Conservation (phyloP, 2,113 vertebrate genomes). For the Pungitius pungitius region DNA sequence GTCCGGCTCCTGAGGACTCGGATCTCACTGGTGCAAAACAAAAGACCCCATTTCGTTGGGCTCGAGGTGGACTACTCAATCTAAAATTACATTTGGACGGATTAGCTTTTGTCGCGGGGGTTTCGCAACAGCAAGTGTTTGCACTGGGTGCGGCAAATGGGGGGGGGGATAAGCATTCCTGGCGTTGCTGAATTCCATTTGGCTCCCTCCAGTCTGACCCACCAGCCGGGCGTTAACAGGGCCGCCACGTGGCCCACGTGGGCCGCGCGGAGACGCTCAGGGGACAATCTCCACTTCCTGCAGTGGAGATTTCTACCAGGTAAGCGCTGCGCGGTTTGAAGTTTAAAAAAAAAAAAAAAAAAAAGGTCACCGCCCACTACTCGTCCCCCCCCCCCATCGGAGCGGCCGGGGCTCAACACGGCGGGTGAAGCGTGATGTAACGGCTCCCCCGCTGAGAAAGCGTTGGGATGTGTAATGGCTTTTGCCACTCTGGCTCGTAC, state of each 20-base stretch:
- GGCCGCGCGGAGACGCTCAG: conserved; percentile 36
- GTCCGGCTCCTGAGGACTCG: neutral
- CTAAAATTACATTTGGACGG: conserved; percentile 1
- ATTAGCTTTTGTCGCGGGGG: conserved; percentile 18
- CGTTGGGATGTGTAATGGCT: conserved; percentile 62
- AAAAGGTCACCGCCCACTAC: conserved; percentile 13
- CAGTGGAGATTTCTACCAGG: conserved; percentile 29
- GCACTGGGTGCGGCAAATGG: conserved; percentile 39
- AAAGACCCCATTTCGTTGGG: neutral
- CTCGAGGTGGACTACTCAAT: neutral
- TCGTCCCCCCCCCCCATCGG: conserved; percentile 52
- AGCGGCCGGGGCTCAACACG: conserved; percentile 59
- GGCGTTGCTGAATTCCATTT: conserved; percentile 64
- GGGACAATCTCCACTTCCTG: conserved; percentile 22
- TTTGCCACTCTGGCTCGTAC: conserved; percentile 58
- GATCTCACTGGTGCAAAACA: neutral
- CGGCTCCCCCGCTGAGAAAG: conserved; percentile 63
- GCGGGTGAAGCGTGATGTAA: conserved; percentile 64
- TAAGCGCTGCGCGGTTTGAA: conserved; percentile 50
- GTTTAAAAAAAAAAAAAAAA: conserved; percentile 14
- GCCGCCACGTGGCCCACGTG: conserved; percentile 43
- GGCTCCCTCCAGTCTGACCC: conserved; percentile 65
- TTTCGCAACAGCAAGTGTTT: conserved; percentile 8
- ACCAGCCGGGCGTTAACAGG: conserved; percentile 46
- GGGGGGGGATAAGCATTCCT: conserved; percentile 68